phyloP scores from a whole-genome alignment of 2,888 invertebrate genomes.

The Drosophila paucipuncta region DNA sequence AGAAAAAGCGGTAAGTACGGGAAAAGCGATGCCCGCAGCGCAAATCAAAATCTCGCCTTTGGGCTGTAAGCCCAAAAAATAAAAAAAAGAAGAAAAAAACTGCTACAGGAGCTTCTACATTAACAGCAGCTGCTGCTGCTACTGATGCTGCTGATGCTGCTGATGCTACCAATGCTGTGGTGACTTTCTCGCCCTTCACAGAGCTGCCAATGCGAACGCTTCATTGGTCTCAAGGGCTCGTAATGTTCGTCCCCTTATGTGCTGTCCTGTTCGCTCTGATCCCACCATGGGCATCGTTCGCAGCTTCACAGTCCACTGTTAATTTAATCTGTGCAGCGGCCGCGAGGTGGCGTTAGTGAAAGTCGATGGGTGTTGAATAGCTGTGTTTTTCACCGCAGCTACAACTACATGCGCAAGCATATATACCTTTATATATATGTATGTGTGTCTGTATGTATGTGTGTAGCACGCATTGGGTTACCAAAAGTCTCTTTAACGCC shows the following conservation, averaged over 20 bases:
- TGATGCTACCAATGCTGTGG: slow-evolving; percentile 51
- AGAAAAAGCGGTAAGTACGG: slow-evolving; percentile 28
- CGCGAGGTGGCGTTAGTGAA: slow-evolving; percentile 83
- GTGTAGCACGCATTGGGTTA: slow-evolving; percentile 64
- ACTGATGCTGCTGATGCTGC: slow-evolving; percentile 15
- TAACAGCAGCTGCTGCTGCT: slow-evolving; percentile 60
- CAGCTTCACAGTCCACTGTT: slow-evolving; percentile 65
- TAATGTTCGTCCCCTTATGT: slow-evolving; percentile 13
- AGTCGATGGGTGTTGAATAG: slow-evolving; percentile 62
- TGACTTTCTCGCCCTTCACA: slow-evolving; percentile 71
- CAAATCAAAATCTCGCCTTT: slow-evolving; percentile 52
- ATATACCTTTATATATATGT: slow-evolving; percentile 34
- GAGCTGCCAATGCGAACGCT: slow-evolving; percentile 30
- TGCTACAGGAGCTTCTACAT: slow-evolving; percentile 26
- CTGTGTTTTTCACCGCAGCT: slow-evolving; percentile 63
- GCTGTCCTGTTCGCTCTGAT: slow-evolving; percentile 38
- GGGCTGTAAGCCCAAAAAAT: slow-evolving; percentile 10
- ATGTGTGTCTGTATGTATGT: slow-evolving; percentile 39
- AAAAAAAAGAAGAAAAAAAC: not conserved
- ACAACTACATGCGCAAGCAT: slow-evolving; percentile 25
- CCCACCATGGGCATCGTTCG: slow-evolving; percentile 61
- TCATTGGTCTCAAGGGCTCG: slow-evolving; percentile 48
- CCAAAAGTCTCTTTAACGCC: slow-evolving; percentile 58
- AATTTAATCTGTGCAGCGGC: slow-evolving; percentile 82
- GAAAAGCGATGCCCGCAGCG: slow-evolving; percentile 42